Conservation (phyloP, 2,797 vertebrate species). For the Pachyuromys duprasi region DNA sequence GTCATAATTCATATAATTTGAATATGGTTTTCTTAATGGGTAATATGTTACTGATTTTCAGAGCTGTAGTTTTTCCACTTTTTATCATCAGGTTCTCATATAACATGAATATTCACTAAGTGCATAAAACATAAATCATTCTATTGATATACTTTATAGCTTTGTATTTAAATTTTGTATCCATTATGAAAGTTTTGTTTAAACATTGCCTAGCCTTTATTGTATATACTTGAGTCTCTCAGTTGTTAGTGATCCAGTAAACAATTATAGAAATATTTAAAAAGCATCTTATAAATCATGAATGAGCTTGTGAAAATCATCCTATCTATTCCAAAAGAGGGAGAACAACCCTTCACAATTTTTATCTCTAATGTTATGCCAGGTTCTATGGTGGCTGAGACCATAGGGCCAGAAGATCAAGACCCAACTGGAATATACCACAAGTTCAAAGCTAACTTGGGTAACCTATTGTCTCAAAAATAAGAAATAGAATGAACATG, state of each 20-base stretch:
- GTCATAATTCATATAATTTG: not conserved
- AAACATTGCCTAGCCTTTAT: not conserved
- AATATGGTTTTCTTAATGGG: not conserved
- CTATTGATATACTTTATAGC: not conserved
- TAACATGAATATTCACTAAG: not conserved
- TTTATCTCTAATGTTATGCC: not conserved
- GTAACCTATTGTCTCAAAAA: not conserved
- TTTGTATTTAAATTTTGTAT: slow-evolving; percentile 11
- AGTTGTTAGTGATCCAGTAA: not conserved
- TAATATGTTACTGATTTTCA: not conserved
- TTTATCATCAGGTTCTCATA: not conserved
- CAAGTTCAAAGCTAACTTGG: not conserved
- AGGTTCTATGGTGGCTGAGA: not conserved
- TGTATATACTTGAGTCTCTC: not conserved
- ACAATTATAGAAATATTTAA: not conserved
- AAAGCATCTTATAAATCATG: not conserved
- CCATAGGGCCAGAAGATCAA: not conserved
- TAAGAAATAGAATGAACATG: not conserved
- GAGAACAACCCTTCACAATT: not conserved
- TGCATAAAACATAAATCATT: not conserved
- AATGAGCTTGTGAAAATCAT: not conserved
- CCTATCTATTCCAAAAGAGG: not conserved
- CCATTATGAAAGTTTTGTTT: not conserved
- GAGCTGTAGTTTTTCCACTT: not conserved
- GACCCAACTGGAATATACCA: not conserved